Conservation (phyloP, 2,888 invertebrate genomes). For the Drosophila paranaensis region DNA sequence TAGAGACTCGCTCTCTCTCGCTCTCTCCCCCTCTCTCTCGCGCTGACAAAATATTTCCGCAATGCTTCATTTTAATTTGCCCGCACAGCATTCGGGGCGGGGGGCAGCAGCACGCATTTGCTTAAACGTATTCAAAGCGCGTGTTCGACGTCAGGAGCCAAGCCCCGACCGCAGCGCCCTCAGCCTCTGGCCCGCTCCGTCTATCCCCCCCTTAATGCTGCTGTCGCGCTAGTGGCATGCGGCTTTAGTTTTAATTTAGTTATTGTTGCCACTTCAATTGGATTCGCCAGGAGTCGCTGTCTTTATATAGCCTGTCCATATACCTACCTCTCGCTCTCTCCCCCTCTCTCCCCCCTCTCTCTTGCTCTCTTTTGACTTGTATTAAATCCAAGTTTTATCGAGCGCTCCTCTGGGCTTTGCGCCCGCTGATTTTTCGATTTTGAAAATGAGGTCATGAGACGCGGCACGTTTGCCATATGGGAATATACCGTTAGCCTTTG, state of each 20-base stretch:
- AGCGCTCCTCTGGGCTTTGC: constrained; percentile 77
- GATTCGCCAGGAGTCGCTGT: constrained; percentile 30
- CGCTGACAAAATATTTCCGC: constrained; percentile 54
- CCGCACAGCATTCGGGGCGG: constrained; percentile 28
- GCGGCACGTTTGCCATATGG: constrained; percentile 64
- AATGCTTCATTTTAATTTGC: constrained; percentile 76
- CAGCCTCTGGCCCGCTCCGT: too few relatives aligned
- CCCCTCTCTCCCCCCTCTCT: not conserved
- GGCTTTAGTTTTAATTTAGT: constrained; percentile 77
- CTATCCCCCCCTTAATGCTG: not conserved
- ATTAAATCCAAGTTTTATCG: constrained; percentile 71
- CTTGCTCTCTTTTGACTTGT: constrained; percentile 25
- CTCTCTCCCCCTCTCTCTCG: not conserved
- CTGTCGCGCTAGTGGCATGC: constrained; percentile 40
- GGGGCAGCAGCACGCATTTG: constrained; percentile 38
- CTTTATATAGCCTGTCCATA: constrained; percentile 16
- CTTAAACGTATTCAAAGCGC: constrained; percentile 76
- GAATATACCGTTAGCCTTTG: constrained; percentile 65
- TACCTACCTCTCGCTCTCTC: not conserved
- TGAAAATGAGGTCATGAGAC: constrained; percentile 79
- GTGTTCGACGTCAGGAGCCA: constrained; percentile 58
- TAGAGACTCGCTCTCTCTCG: not conserved
- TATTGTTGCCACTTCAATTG: constrained; percentile 75
- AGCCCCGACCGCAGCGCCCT: not conserved
- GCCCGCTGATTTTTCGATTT: constrained; percentile 82